phyloP scores from a whole-genome alignment of 1,140 invertebrate genomes.

The Drosophila auraria region DNA sequence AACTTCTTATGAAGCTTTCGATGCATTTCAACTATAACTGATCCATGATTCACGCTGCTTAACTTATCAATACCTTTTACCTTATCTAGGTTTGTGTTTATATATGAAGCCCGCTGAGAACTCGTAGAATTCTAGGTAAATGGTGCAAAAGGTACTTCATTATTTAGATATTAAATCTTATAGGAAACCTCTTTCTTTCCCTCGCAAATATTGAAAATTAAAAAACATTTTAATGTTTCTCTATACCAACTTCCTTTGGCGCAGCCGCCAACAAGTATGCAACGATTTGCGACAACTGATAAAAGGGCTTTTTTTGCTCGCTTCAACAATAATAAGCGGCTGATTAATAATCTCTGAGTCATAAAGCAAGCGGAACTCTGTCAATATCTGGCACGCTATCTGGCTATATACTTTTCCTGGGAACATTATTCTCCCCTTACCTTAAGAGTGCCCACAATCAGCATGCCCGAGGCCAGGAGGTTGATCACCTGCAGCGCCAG shows the following conservation, averaged over 20 bases:
- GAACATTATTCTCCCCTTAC: slow-evolving; percentile 18
- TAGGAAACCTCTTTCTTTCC: neutral
- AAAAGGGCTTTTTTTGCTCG: neutral
- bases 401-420: neutral
- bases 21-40: neutral
- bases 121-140: neutral
- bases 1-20: neutral
- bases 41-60: neutral
- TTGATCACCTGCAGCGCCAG: slow-evolving; percentile 42
- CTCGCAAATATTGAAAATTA: too few relatives aligned
- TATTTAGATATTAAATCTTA: neutral
- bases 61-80: neutral
- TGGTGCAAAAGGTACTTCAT: neutral
- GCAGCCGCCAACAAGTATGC: neutral
- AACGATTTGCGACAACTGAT: neutral
- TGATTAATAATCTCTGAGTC: slow-evolving; percentile 9
- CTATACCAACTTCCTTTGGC: neutral
- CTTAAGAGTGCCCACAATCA: slow-evolving; percentile 60
- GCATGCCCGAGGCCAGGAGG: slow-evolving; percentile 52
- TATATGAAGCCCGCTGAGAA: neutral
- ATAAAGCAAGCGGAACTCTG: neutral
- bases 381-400: slow-evolving; percentile 1
- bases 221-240: too few relatives aligned
- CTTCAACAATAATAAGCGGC: neutral
- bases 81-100: neutral